Evolutionary conservation across 1,140 invertebrate genomes (phyloP), one percentile per base, ranked within the genome.

Genomic region (Hypsibius dujardini): DNA sequence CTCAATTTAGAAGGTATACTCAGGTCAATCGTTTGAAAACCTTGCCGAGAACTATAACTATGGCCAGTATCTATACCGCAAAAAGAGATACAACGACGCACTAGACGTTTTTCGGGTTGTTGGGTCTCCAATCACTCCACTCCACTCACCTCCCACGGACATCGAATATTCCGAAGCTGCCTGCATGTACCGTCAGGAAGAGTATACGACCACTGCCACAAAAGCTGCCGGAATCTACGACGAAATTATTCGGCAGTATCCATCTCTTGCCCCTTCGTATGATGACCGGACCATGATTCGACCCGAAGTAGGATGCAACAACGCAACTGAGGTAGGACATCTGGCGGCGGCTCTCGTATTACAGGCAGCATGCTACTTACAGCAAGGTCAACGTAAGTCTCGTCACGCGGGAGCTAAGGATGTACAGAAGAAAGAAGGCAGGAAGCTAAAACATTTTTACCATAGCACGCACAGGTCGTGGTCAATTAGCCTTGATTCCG

Each of bases 201-300:
- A 56, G 7, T 7, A 7, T 56, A n/a, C n/a, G 50, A n/a, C 7
- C 7, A n/a, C 50, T n/a, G n/a, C n/a, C 50, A n/a, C 7, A n/a
- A 56, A 56, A 56, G 50, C 50, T 56, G 50, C 50, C 50, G 50
- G 50, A 12, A 56, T 56, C 50, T 56, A 56, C n/a, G 50, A 56
- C n/a, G 50, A 56, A 12, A n/a, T 56, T n/a, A n/a, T 56, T 7
- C 7, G n/a, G 50, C 7, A 56, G n/a, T 12, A 56, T 7, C 50
- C 50, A n/a, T 7, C 7, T n/a, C 50, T 56, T 56, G 50, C 50
- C n/a, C 50, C 50, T 56, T 12, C 50, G 50, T 56, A 56, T 56
- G 50, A 56, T 12, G 50, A n/a, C 7, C 7, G n/a, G 7, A n/a
- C 7, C 50, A n/a, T 56, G 50, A 56, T 56, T 7, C 50, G 7